Percentiles rank a stretch among this genome's conserved stretches.
These are phyloP conservation scores for Dendrocincla fuliginosa DNA, from an alignment of 2,797 vertebrate genomes.

Conservation along the genomic window DNA sequence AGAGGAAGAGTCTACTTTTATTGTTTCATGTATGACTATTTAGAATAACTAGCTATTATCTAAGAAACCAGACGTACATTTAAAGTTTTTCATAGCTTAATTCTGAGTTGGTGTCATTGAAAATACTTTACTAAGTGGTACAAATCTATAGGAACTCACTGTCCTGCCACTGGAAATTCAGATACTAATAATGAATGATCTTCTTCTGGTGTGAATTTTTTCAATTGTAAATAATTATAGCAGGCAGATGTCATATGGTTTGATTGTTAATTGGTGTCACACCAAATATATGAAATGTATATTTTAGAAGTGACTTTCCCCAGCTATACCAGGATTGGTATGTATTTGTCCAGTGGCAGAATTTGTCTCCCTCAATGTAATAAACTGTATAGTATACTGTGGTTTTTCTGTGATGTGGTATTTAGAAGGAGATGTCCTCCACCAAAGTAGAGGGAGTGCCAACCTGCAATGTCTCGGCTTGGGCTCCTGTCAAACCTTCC, in stretches of 20 bases:
- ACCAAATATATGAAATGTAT: not conserved
- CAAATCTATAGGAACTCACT: not conserved
- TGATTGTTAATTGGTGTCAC: not conserved
- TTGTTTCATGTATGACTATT: not conserved
- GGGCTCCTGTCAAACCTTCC: rapidly evolving
- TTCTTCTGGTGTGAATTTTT: not conserved
- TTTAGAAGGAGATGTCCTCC: not conserved
- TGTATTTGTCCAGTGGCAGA: not conserved
- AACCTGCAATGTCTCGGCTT: not conserved
- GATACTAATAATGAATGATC: not conserved
- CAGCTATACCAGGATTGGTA: not conserved
- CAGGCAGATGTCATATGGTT: not conserved
- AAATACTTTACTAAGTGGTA: not conserved
- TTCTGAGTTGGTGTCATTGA: not conserved
- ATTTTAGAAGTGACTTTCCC: not conserved
- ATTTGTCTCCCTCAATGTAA: not conserved
- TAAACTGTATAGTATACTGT: not conserved
- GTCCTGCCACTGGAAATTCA: not conserved
- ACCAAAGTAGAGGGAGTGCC: not conserved
- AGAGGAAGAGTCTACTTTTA: not conserved
- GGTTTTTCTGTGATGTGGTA: not conserved
- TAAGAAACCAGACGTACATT: not conserved
- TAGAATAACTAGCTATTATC: not conserved
- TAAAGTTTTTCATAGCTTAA: not conserved
- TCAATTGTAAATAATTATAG: not conserved